Conservation (phyloP, 2,888 invertebrate species). For the Gandaritis pyraliata region DNA sequence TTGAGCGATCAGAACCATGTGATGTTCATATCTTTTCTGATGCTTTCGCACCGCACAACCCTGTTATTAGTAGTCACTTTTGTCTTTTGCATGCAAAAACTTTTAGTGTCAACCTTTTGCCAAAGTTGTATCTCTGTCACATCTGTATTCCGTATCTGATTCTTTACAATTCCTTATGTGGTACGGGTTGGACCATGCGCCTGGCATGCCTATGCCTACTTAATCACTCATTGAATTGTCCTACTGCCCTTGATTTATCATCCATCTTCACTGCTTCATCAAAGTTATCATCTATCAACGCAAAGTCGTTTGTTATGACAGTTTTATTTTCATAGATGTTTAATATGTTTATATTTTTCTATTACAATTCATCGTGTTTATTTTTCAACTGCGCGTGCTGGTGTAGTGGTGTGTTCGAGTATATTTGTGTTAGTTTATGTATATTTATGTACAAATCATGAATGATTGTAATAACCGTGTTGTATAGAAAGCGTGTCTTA, state of each 20-base stretch:
- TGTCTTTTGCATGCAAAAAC: too few species aligned
- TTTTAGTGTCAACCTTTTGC: neutral
- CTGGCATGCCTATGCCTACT: conserved; percentile 14
- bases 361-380: neutral
- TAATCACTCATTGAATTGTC: conserved; percentile 17
- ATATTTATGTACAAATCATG: conserved; percentile 11
- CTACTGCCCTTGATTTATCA: conserved; percentile 30
- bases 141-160: neutral
- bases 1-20: neutral
- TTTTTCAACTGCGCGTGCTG: neutral
- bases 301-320: conserved; percentile 18
- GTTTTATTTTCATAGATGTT: conserved; percentile 6
- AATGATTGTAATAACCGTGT: conserved; percentile 38
- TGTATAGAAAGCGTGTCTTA: conserved; percentile 57
- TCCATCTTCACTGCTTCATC: conserved; percentile 18
- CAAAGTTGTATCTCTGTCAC: neutral
- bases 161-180: neutral
- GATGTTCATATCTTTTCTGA: too few species aligned
- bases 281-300: conserved; percentile 13
- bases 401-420: conserved; percentile 6
- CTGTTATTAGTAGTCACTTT: too few species aligned
- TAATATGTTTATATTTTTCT: neutral
- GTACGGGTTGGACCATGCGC: conserved; percentile 6
- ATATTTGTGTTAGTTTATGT: conserved; percentile 5
- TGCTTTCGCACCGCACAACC: too few species aligned